phyloP scores from a whole-genome alignment of 2,888 invertebrate species.

The Neuroscelio doddi region DNA sequence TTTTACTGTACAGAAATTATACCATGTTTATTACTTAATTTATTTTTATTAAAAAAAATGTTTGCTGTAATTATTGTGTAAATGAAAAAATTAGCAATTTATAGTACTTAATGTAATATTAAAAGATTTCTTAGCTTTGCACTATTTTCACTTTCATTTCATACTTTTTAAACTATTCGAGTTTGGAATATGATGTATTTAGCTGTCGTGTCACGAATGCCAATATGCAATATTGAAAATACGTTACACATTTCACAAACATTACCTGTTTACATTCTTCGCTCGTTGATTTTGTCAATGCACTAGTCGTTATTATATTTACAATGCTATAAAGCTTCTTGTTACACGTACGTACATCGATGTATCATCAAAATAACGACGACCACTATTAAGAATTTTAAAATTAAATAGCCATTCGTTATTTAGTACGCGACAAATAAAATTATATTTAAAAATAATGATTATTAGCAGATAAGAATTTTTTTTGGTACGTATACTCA shows the following conservation, averaged over 20 bases:
- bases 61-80: too few species aligned
- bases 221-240: constrained; percentile 43
- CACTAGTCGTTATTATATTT: neutral
- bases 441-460: too few species aligned
- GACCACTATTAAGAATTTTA: too few species aligned
- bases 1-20: too few species aligned
- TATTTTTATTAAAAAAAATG: too few species aligned
- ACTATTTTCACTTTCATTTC: constrained; percentile 34
- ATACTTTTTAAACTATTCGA: constrained; percentile 27
- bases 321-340: constrained; percentile 4
- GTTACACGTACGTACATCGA: constrained; percentile 10
- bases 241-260: constrained; percentile 41
- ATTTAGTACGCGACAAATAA: too few species aligned
- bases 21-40: too few species aligned
- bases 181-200: constrained; percentile 14
- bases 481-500: neutral
- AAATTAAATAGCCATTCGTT: too few species aligned
- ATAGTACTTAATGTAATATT: too few species aligned
- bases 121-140: neutral
- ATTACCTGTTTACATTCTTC: constrained; percentile 9
- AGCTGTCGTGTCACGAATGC: constrained; percentile 21
- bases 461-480: too few species aligned
- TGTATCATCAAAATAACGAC: constrained; percentile 1
- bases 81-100: too few species aligned
- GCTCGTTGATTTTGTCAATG: constrained; percentile 4